Evolutionary conservation across 1,140 invertebrate genomes (phyloP), one percentile per base, ranked within the genome.

Genomic region (Leptinotarsa defecta): DNA sequence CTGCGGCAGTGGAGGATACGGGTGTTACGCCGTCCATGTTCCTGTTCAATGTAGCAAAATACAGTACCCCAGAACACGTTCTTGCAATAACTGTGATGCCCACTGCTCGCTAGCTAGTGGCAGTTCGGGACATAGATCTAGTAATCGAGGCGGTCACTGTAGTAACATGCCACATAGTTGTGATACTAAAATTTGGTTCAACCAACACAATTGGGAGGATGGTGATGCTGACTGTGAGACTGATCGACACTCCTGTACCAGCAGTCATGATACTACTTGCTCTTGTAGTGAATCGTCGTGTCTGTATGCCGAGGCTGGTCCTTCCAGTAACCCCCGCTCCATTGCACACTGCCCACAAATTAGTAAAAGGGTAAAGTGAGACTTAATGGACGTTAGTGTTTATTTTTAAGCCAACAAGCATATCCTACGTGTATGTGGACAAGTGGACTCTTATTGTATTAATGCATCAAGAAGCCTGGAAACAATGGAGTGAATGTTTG

Each of bases 211-310:
- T 64, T 83, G 81, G 82, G 78, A 83, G 20, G 80, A 80, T 24
- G 82, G 76, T 15, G 81, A 81, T 65, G 79, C 78, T 22, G 83
- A 84, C 61, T 77, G 78, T 57, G 78, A 79, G 24, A 71, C 57
- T 67, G 78, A 79, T 70, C 77, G 83, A 77, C 83, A 85, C 79
- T 85, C 84, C 19, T 85, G 82, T 78, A 83, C 83, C 4, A 85
- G 84, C 70, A 84, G 84, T 76, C 84, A 85, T 74, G 84, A 85
- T 62, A 85, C 84, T 11, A 84, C 83, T 11, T 85, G 84, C 76
- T 85, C 84, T 15, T 85, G 84, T 80, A 85, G 84, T 74, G 85
- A 86, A 73, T 84, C 84, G 4, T 85, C 84, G 13, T 86, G 84
- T 76, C 79, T 85, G 43, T 86, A 86, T 70, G 85, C 84, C 3